Evolutionary conservation across 2,797 vertebrate species (phyloP).

Genomic region (Falco concolor): DNA sequence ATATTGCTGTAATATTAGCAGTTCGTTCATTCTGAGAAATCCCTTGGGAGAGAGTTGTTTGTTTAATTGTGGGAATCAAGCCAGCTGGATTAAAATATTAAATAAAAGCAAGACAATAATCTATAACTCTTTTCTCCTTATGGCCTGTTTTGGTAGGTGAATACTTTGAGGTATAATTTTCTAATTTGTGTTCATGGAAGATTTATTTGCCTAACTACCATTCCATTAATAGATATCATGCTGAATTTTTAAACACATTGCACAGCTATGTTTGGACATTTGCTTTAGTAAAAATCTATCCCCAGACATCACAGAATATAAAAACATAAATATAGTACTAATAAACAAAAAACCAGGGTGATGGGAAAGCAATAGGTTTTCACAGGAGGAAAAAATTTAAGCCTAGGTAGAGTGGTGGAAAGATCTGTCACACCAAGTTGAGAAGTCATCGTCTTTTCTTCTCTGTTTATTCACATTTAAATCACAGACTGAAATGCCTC

Average conservation of each 20-base stretch:
- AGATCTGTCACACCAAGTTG: not conserved
- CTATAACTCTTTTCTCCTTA: not conserved
- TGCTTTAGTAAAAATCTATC: not conserved
- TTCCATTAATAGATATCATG: not conserved
- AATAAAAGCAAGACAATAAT: constrained; percentile 7
- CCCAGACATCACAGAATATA: not conserved
- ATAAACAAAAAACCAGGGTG: not conserved
- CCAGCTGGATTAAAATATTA: not conserved
- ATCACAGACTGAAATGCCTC: not conserved
- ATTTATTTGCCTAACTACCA: not conserved
- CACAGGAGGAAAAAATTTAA: not conserved
- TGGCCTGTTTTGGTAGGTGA: not conserved
- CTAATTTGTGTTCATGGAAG: not conserved
- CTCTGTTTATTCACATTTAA: not conserved
- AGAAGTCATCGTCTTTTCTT: not conserved
- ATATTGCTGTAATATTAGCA: not conserved
- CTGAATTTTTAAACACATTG: not conserved
- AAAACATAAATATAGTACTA: not conserved
- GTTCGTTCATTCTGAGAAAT: not conserved
- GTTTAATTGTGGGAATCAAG: not conserved
- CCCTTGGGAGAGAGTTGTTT: not conserved
- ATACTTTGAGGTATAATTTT: not conserved
- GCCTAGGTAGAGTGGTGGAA: not conserved
- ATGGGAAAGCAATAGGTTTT: not conserved
- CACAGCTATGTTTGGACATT: not conserved